Evolutionary conservation across 2,888 invertebrate genomes (phyloP).

Genomic region (Leucozona laternaria): DNA sequence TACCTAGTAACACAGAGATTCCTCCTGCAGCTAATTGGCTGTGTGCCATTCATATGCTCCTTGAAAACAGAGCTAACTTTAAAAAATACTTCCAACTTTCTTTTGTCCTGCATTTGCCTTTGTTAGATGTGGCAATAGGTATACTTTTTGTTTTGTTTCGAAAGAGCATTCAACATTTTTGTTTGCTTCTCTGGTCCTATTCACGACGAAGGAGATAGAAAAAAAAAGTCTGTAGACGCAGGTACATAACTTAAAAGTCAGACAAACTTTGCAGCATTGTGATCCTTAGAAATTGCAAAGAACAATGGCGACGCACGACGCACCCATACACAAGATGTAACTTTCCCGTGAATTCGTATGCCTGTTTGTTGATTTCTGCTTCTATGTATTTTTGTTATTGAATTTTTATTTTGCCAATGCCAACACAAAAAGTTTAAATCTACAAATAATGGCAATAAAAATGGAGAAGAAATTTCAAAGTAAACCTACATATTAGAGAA

Average conservation of each 20-base stretch:
- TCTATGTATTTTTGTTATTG: neutral
- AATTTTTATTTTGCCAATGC: neutral
- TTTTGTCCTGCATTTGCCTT: slow-evolving; percentile 3
- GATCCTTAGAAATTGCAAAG: neutral
- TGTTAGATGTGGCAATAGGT: neutral
- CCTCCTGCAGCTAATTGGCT: slow-evolving; percentile 10
- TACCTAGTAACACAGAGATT: slow-evolving; percentile 4
- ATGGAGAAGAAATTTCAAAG: neutral
- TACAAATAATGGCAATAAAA: neutral
- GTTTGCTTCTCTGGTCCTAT: neutral
- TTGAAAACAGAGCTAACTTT: neutral
- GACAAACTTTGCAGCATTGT: neutral
- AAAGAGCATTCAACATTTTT: neutral
- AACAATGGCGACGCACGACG: neutral
- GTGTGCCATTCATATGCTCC: slow-evolving; percentile 5
- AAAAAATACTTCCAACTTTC: slow-evolving; percentile 6
- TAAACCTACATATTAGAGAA: neutral
- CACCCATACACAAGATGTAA: neutral
- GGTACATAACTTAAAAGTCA: slow-evolving; percentile 4
- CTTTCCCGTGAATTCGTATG: neutral
- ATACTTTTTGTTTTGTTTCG: slow-evolving; percentile 9
- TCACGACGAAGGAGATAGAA: neutral
- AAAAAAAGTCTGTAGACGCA: neutral
- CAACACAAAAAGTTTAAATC: neutral
- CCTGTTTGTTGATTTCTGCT: neutral